Percentiles rank a stretch among this genome's conserved stretches.
phyloP scores from a whole-genome alignment of 2,888 invertebrate genomes.

The Pristionchus entomophagus region DNA sequence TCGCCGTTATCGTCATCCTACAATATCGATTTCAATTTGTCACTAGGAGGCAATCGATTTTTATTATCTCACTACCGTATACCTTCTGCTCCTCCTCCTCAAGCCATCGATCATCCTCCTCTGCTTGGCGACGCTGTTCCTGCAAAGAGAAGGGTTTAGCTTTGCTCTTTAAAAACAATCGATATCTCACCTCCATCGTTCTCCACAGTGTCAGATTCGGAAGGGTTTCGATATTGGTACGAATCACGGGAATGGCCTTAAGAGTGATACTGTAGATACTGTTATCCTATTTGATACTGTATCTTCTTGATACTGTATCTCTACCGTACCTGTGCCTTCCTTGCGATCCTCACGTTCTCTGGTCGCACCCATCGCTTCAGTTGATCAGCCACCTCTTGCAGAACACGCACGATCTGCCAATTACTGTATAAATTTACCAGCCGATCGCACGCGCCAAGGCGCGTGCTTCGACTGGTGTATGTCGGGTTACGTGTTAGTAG shows the following conservation, averaged over 20 bases:
- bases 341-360: conserved; percentile 39
- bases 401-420: conserved; percentile 43
- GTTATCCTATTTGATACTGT: too few species aligned
- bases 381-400: conserved; percentile 41
- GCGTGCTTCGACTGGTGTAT: too few species aligned
- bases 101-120: conserved; percentile 73
- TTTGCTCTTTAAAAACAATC: background rate
- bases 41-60: background rate
- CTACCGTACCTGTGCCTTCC: conserved; percentile 43
- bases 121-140: conserved; percentile 59
- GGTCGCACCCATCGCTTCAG: conserved; percentile 49
- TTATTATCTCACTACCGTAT: background rate
- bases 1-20: conserved; percentile 23
- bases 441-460: too few species aligned
- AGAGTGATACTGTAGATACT: background rate
- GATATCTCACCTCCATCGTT: conserved; percentile 42
- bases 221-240: conserved; percentile 63
- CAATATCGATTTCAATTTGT: background rate
- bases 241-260: conserved; percentile 65
- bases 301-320: background rate
- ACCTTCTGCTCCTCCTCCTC: conserved; percentile 55
- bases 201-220: conserved; percentile 68
- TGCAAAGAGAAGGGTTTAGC: background rate
- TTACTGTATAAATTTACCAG: background rate
- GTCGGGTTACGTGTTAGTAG: too few species aligned